Evolutionary conservation across 2,797 vertebrate genomes (phyloP).

Genomic region (Sebastes matsubarae): DNA sequence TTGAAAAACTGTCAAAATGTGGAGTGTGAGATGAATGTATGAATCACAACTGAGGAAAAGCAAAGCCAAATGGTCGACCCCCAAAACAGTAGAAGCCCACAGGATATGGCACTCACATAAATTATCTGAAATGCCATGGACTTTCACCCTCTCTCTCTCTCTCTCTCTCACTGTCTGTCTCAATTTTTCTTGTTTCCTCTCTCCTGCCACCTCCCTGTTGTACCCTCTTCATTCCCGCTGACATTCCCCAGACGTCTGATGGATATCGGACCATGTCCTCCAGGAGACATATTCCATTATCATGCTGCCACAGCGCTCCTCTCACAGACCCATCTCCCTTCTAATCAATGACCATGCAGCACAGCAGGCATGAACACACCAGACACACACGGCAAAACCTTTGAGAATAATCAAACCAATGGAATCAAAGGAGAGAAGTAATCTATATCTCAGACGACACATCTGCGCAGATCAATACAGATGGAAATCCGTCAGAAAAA

Average conservation of each 20-base stretch:
- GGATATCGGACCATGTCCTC: slow-evolving; percentile 71
- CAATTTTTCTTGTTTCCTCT: background rate
- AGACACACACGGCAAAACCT: slow-evolving; percentile 22
- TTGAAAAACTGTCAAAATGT: slow-evolving; percentile 40
- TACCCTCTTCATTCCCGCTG: slow-evolving; percentile 43
- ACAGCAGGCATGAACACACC: slow-evolving; percentile 45
- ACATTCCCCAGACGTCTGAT: slow-evolving; percentile 69
- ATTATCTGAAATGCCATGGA: slow-evolving; percentile 44
- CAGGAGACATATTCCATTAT: slow-evolving; percentile 76
- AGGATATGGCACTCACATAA: slow-evolving; percentile 41
- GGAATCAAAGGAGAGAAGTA: slow-evolving; percentile 25
- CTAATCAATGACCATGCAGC: slow-evolving; percentile 75
- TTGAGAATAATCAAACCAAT: slow-evolving; percentile 40
- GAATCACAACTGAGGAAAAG: slow-evolving; percentile 21
- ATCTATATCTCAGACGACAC: slow-evolving; percentile 20
- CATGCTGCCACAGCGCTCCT: slow-evolving; percentile 68
- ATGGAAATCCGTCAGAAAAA: slow-evolving; percentile 43
- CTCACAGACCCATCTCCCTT: slow-evolving; percentile 60
- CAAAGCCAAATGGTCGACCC: slow-evolving; percentile 10
- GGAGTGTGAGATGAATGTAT: slow-evolving; percentile 25
- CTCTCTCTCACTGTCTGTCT: background rate
- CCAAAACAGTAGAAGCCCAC: slow-evolving; percentile 38
- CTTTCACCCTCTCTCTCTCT: slow-evolving; percentile 21
- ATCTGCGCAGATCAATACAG: slow-evolving; percentile 25
- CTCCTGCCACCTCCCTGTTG: slow-evolving; percentile 23